phyloP scores from a whole-genome alignment of 2,113 vertebrate species.

The Polypterus bichir region DNA sequence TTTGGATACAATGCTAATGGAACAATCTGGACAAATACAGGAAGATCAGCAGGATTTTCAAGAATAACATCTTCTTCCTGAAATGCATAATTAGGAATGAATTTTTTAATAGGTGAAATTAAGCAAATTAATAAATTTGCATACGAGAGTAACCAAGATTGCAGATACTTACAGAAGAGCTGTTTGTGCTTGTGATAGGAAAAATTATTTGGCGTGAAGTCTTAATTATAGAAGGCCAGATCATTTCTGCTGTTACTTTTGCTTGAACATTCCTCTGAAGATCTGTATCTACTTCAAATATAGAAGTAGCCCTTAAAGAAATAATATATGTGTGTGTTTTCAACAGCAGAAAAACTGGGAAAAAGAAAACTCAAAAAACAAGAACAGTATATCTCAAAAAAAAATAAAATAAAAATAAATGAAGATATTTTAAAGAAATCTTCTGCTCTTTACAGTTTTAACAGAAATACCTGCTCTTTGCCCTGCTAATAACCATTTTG shows the following conservation, averaged over 20 bases:
- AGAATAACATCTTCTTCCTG: slow-evolving; percentile 83
- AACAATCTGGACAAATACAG: slow-evolving; percentile 76
- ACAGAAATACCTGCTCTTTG: too few species aligned
- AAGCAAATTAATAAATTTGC: neutral
- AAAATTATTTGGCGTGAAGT: slow-evolving; percentile 67
- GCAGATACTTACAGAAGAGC: slow-evolving; percentile 76
- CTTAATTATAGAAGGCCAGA: slow-evolving; percentile 80
- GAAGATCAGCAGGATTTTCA: slow-evolving; percentile 82
- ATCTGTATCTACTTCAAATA: slow-evolving; percentile 93
- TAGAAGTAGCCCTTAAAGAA: slow-evolving; percentile 55
- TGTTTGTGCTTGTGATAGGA: slow-evolving; percentile 86
- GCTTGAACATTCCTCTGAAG: slow-evolving; percentile 84
- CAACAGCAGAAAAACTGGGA: too few species aligned
- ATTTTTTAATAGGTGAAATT: neutral
- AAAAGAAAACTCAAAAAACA: too few species aligned
- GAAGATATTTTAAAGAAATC: too few species aligned
- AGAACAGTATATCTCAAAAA: too few species aligned
- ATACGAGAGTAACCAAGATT: neutral
- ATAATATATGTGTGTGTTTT: too few species aligned
- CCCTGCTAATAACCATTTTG: too few species aligned
- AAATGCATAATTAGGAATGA: slow-evolving; percentile 10
- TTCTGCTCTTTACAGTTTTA: too few species aligned
- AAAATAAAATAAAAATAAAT: too few species aligned
- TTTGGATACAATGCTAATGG: slow-evolving; percentile 80
- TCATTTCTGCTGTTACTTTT: slow-evolving; percentile 72